phyloP scores from a whole-genome alignment of 2,113 vertebrate species.

The Podarcis raffonei region DNA sequence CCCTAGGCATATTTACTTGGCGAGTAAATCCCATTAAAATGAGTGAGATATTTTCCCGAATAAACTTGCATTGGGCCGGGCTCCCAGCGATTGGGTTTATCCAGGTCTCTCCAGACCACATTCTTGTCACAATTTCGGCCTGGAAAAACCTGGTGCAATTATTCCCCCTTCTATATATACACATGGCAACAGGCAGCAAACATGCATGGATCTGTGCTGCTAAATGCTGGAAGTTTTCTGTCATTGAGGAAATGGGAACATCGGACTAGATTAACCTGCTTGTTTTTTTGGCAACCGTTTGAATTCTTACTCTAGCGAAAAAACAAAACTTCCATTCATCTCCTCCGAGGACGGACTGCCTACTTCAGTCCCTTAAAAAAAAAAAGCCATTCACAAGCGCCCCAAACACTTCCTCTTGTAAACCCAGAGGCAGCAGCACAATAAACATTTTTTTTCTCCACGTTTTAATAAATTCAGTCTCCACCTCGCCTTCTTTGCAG shows the following conservation, averaged over 20 bases:
- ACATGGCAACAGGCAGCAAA: neutral
- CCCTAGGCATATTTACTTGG: neutral
- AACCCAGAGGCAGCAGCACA: neutral
- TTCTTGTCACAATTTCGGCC: neutral
- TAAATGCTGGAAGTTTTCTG: too few species aligned
- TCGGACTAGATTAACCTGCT: neutral
- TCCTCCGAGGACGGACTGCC: neutral
- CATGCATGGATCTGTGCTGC: neutral
- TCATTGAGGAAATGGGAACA: neutral
- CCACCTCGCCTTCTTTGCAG: neutral
- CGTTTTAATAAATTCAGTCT: neutral
- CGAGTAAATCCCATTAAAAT: neutral
- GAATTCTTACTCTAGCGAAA: too few species aligned
- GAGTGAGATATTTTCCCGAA: neutral
- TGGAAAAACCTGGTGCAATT: neutral
- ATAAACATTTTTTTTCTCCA: neutral
- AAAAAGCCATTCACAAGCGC: neutral
- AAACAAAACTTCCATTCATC: neutral
- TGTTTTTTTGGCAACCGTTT: neutral
- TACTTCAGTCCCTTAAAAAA: neutral
- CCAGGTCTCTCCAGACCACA: neutral
- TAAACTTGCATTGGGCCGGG: neutral
- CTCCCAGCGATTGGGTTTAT: neutral
- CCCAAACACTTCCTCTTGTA: neutral
- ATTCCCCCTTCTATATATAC: neutral